Conservation (phyloP, 92 coral and sea anemone species). For the Plumapathes pennacea region DNA sequence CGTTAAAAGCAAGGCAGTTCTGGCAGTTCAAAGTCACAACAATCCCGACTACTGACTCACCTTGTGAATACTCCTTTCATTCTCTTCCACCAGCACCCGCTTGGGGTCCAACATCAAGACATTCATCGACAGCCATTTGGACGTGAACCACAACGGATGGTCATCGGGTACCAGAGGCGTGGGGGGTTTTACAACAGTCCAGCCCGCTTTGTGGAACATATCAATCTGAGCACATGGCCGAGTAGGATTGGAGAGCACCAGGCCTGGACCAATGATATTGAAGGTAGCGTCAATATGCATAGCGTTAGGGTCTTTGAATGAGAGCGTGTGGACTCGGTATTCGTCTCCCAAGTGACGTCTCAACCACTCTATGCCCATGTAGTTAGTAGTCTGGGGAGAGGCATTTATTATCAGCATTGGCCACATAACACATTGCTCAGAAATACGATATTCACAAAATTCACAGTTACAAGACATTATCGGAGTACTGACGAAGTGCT, state of each 20-base stretch:
- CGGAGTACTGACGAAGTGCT: too few relatives aligned
- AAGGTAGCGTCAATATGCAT: constrained; percentile 13
- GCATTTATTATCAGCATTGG: too few relatives aligned
- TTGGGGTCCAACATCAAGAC: constrained; percentile 19
- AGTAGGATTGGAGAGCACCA: constrained; percentile 2
- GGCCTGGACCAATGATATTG: constrained; percentile 10
- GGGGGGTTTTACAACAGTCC: background rate
- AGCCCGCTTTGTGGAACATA: constrained; percentile 16
- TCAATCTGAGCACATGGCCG: constrained; percentile 13
- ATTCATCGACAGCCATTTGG: constrained; percentile 27
- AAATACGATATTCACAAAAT: too few relatives aligned
- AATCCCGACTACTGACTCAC: background rate
- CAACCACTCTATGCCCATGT: constrained; percentile 10
- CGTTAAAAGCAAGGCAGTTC: background rate
- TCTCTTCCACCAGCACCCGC: constrained; percentile 4
- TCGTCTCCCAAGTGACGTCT: constrained; percentile 9
- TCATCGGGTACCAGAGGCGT: constrained; percentile 8
- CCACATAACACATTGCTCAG: too few relatives aligned
- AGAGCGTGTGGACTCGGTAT: constrained; percentile 3
- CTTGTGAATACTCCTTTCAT: constrained; percentile 1
- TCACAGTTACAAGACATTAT: too few relatives aligned
- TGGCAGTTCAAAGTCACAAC: background rate
- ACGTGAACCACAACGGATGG: constrained; percentile 18
- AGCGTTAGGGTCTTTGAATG: constrained; percentile 6
- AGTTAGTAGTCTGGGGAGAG: constrained; percentile 1